Conservation (phyloP, 2,888 invertebrate species). For the Biston stratarius region DNA sequence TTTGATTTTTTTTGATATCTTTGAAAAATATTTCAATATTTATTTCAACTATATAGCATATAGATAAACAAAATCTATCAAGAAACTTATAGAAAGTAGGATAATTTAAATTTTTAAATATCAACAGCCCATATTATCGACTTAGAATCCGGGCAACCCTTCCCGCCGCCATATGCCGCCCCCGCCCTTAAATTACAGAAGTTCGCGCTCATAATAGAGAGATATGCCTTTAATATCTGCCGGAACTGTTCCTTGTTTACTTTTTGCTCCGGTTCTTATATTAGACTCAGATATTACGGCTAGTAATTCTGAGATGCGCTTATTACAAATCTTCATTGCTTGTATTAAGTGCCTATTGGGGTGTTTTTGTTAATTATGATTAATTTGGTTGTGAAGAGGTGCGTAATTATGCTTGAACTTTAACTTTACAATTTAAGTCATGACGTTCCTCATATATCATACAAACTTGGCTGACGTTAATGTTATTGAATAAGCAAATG, state of each 20-base stretch:
- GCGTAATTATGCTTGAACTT: no score
- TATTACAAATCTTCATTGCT: conserved; percentile 44
- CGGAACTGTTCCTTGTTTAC: conserved; percentile 80
- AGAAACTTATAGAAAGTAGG: no score
- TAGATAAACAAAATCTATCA: no score
- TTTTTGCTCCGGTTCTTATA: conserved; percentile 82
- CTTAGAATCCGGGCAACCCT: conserved; percentile 62
- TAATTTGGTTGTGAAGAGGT: conserved; percentile 8
- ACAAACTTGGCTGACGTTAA: no score
- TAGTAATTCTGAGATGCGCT: conserved; percentile 48
- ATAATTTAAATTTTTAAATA: conserved; percentile 24
- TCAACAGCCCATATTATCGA: conserved; percentile 41
- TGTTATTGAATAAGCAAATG: no score
- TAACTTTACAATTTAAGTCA: background rate
- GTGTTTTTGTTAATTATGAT: conserved; percentile 35
- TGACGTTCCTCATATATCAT: no score
- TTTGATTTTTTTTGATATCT: no score
- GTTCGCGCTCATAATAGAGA: conserved; percentile 86
- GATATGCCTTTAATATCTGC: conserved; percentile 87
- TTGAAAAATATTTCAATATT: no score
- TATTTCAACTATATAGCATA: no score
- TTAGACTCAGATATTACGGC: conserved; percentile 67
- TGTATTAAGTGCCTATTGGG: conserved; percentile 39
- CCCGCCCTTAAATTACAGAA: conserved; percentile 85
- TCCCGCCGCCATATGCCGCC: conserved; percentile 79